Evolutionary conservation across 2,888 invertebrate genomes (phyloP), one percentile per base, ranked within the genome.

Genomic region (Machimus rusticus): DNA sequence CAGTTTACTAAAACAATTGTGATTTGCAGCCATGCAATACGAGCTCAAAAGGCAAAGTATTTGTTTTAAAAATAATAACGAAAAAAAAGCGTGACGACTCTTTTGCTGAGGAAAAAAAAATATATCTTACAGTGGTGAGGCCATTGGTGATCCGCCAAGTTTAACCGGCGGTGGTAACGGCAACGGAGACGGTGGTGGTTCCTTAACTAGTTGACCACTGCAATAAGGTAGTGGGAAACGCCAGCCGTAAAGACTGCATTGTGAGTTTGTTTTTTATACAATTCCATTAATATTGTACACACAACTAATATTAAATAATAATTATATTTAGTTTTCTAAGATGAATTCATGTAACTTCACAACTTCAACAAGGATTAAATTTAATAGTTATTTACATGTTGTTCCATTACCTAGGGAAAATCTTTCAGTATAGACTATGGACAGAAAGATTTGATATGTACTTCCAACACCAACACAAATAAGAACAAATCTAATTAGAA

Each of bases 181-280:
- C 94, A 96, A 94, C 93, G 95, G 96, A 93, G 95, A 96, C 92
- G 96, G 96, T 93, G 96, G 96, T 91, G 95, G 95, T 94, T 95
- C 95, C 95, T 95, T 95, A 91, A 93, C 92, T 90, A 93, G 91
- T 91, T 92, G 92, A 95, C 96, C 96, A 95, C 97, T 97, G 96
- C 97, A 97, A 97, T 97, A 97, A 95, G 97, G 97, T 96, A 97
- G 96, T 95, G 97, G 97, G 95, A 97, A 97, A 95, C 97, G 97
- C 97, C 97, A 97, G 96, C 97, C 97, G 95, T 97, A 97, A 95
- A 97, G 96, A 96, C 97, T 97, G 96, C 92, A 91, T 90, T 92
- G 91, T 92, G 92, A 91, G 88, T 88, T 76, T 84, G 79, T 77
- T 86, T 86, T 55, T 51, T 81, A 81, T 82, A 81, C 86, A 86